Percentiles rank a stretch among this genome's conserved stretches.
Conservation (phyloP, 2,113 vertebrate species). For the Climacteris rufus region DNA sequence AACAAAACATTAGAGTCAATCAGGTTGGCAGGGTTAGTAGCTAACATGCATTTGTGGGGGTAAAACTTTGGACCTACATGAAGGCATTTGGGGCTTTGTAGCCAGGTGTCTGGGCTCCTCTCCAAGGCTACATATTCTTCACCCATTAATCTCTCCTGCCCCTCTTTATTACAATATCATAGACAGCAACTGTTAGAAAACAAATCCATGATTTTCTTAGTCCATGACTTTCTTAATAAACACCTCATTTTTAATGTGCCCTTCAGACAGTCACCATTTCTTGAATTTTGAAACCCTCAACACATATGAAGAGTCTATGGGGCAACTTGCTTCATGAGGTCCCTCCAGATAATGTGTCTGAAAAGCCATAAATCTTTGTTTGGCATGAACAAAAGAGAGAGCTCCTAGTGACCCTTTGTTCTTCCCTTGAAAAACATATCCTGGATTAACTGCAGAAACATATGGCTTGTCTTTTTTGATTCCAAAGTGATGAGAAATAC, state of each 20-base stretch:
- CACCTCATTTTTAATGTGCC: background rate
- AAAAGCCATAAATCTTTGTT: background rate
- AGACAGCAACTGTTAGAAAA: background rate
- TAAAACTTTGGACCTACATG: background rate
- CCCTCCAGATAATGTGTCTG: background rate
- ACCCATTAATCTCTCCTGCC: background rate
- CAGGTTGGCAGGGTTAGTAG: background rate
- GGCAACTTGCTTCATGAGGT: background rate
- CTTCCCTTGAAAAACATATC: background rate
- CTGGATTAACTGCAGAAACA: background rate
- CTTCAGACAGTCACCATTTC: background rate
- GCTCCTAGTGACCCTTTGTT: background rate
- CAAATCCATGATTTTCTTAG: accelerated
- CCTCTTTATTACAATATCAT: background rate
- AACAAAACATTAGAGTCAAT: background rate
- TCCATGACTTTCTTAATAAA: background rate
- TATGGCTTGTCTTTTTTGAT: background rate
- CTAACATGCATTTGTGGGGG: background rate
- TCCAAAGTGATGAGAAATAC: background rate
- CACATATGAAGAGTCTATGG: background rate
- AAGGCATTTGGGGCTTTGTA: background rate
- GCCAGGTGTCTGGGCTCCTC: background rate
- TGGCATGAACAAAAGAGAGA: background rate
- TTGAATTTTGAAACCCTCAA: background rate
- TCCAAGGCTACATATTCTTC: background rate